A percentile compares a stretch with the other conserved stretches of the same genome.
These are phyloP conservation scores for Trachelus stipa DNA, from an alignment of 2,888 invertebrate species.

Conservation along the genomic window DNA sequence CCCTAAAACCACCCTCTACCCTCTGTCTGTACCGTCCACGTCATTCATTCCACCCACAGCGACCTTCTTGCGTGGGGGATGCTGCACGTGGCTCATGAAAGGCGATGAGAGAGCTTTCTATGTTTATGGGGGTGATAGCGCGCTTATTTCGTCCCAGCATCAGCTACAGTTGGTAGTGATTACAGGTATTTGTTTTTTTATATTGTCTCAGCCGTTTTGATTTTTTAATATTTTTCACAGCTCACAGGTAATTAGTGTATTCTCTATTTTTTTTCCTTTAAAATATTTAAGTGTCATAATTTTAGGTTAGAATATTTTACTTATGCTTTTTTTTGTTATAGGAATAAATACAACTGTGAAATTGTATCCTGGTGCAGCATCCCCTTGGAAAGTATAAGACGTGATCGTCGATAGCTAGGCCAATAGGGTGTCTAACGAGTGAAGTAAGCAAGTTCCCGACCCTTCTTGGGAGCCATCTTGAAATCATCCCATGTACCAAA, in stretches of 20 bases:
- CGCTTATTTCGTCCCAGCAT: background rate
- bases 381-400: conserved; percentile 14
- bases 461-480: background rate
- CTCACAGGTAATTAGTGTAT: background rate
- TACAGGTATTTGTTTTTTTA: background rate
- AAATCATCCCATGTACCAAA: background rate
- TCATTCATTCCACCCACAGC: background rate
- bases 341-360: background rate
- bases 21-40: background rate
- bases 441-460: conserved; percentile 52
- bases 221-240: background rate
- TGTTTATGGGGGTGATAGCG: background rate
- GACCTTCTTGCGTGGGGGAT: background rate
- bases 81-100: background rate
- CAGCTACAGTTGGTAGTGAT: background rate
- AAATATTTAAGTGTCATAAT: background rate
- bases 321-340: background rate
- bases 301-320: background rate
- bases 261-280: background rate
- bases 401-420: conserved; percentile 26
- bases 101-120: background rate
- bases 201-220: background rate
- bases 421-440: conserved; percentile 48
- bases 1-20: background rate
- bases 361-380: background rate